Percentiles rank a stretch among this genome's conserved stretches.
These are phyloP conservation scores for Notechis scutatus DNA, from an alignment of 2,113 vertebrate genomes.

Conservation along the genomic window DNA sequence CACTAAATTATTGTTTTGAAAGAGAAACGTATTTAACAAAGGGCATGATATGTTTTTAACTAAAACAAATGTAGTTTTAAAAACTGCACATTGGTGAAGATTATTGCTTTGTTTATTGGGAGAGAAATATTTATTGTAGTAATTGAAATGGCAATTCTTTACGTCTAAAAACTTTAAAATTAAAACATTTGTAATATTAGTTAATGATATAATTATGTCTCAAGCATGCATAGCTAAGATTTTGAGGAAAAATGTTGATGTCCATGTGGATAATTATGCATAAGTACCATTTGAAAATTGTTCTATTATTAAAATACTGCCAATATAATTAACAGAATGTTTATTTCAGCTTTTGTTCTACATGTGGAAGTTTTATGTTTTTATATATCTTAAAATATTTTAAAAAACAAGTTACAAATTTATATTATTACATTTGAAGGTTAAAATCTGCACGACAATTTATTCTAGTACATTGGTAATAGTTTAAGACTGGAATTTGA, in stretches of 20 bases:
- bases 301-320: background rate
- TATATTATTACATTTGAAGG: background rate
- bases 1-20: background rate
- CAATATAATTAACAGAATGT: background rate
- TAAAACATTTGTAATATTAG: background rate
- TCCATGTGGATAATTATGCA: background rate
- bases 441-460: background rate
- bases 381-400: background rate
- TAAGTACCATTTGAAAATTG: background rate
- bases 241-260: background rate
- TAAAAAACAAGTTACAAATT: background rate
- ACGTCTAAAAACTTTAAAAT: background rate
- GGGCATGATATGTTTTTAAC: background rate
- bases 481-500: background rate
- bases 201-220: background rate
- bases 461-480: background rate
- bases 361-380: background rate
- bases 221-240: background rate
- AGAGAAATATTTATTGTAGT: background rate
- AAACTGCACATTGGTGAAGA: background rate
- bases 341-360: background rate
- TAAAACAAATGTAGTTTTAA: background rate
- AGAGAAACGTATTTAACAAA: background rate
- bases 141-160: background rate
- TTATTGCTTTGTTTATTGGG: too few species aligned